Base-by-base conservation (phyloP, 2,797 vertebrate species). In the Discoglossus pictus region DNA sequence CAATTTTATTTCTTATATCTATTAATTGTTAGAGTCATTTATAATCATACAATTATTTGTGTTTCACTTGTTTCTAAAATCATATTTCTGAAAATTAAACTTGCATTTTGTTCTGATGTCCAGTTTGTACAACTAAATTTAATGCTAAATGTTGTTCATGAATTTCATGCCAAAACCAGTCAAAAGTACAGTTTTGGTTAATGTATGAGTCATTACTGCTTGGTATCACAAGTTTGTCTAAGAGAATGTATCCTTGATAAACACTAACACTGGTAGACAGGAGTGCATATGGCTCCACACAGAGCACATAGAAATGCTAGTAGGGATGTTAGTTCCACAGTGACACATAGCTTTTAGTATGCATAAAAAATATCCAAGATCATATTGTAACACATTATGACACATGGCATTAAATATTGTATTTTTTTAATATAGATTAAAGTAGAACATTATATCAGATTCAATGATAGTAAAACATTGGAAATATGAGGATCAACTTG, bases 261-360 rank as follows among this genome's bases (percentile, higher is more conserved):
- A 68, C 24, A 36, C 47, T 61, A 68, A 61, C 56, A 52, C 11
- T 61, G 53, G 56, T 61, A 68, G 56, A 61, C 56, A 68, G 65
- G 65, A 50, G 65, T 48, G 31, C 65, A 68, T 68, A 68, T 61
- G 56, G 65, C 56, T 46, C 55, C 56, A 46, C 46, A 61, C 56
- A 60, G 42, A 68, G 35, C 39, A 53, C 40, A 61, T 53, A 53
- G 59, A 60, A 61, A 21, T 51, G 25, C 65, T 60, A 46, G 25
- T 43, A 53, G 55, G 56, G 42, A 61, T 61, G 48, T 43, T 35
- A 68, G 42, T 61, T 25, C 65, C 44, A 31, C 44, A 52, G 47
- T 35, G 58, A 44, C 56, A 53, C 61, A 47, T 51, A 61, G 44
- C 55, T 43, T 52, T 68, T 61, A 61, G 43, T 53, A 15, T 38